These are phyloP conservation scores for Pandemis cinnamomeana DNA, from an alignment of 2,888 invertebrate species.

Conservation along the genomic window DNA sequence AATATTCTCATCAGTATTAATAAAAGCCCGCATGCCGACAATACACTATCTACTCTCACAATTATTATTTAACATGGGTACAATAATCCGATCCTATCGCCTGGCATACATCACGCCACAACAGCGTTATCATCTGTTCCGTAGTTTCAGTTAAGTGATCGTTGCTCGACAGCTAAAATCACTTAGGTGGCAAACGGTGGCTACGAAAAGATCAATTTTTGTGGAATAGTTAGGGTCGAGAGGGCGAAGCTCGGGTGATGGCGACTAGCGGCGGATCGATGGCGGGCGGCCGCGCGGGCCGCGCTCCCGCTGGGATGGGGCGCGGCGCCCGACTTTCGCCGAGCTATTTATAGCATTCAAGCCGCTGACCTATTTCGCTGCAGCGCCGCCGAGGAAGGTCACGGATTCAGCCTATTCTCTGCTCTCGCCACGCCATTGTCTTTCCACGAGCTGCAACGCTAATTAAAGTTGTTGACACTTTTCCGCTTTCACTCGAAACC, in stretches of 20 bases:
- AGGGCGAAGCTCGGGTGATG: constrained; percentile 54
- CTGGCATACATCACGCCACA: not conserved
- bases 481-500: constrained; percentile 54
- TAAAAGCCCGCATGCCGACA: not conserved
- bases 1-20: not conserved
- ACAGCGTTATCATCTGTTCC: not conserved
- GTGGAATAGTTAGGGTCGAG: constrained; percentile 56
- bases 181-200: constrained; percentile 41
- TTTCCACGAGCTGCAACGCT: constrained; percentile 79
- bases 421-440: constrained; percentile 81
- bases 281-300: constrained; percentile 58
- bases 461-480: constrained; percentile 83
- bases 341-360: constrained; percentile 84
- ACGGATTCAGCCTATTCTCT: constrained; percentile 81
- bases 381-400: constrained; percentile 82
- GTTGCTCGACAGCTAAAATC: not conserved
- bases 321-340: constrained; percentile 82
- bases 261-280: constrained; percentile 52
- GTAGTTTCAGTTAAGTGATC: not conserved
- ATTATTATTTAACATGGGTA: not conserved
- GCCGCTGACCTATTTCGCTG: constrained; percentile 84
- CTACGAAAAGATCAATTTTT: constrained; percentile 49
- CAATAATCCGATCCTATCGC: not conserved
- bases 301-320: constrained; percentile 71
- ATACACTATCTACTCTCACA: not conserved